phyloP scores from a whole-genome alignment of 23 tunicate genomes.

The Halocynthia aurantium region DNA sequence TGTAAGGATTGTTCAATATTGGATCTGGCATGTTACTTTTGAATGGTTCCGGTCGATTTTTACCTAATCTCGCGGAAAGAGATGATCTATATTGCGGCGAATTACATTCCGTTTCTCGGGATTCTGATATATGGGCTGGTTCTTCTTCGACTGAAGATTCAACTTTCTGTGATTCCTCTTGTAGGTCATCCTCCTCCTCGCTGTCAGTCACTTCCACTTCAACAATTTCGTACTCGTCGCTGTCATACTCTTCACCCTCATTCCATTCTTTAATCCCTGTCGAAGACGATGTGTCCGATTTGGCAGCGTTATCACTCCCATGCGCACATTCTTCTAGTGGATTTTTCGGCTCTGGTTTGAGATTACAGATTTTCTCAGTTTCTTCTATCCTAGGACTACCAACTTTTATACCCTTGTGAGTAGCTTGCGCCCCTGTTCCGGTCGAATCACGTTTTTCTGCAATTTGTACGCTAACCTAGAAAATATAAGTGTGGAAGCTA shows the following conservation, averaged over 20 bases:
- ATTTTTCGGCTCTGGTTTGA: neutral
- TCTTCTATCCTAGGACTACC: neutral
- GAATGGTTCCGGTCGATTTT: conserved; percentile 1
- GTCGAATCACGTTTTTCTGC: no score
- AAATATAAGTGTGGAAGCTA: no score
- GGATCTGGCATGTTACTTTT: no score
- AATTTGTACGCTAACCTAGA: no score
- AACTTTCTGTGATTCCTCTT: neutral
- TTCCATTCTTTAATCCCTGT: conserved; percentile 50
- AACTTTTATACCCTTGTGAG: neutral
- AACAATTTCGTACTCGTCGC: conserved; percentile 92
- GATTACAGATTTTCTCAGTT: neutral
- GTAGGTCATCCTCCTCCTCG: conserved; percentile 7
- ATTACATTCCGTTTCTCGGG: neutral
- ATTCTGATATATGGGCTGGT: neutral
- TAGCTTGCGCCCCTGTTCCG: no score
- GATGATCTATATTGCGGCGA: neutral
- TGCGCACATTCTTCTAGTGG: neutral
- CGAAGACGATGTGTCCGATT: conserved; percentile 10
- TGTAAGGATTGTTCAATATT: no score
- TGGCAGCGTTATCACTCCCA: neutral
- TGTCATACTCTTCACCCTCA: conserved; percentile 80
- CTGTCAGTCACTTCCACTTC: conserved; percentile 46
- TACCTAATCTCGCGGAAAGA: neutral
- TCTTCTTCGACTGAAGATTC: neutral